Conservation (phyloP, 2,113 vertebrate genomes). For the Centrocercus urophasianus region DNA sequence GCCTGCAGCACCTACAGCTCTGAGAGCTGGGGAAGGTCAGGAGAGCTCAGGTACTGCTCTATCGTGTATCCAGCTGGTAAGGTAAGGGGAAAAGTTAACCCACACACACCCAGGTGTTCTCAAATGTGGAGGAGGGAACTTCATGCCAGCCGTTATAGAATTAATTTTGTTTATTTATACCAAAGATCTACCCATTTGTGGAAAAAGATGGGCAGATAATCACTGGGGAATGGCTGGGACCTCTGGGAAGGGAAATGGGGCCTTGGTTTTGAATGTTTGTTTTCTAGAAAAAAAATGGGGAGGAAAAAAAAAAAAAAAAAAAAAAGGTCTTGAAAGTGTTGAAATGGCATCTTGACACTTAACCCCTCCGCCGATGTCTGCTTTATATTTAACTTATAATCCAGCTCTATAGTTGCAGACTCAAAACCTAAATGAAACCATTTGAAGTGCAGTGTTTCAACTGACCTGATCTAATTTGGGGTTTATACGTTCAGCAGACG, state of each 20-base stretch:
- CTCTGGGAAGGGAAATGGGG: neutral
- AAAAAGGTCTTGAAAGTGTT: conserved; percentile 26
- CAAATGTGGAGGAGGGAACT: neutral
- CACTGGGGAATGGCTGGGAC: neutral
- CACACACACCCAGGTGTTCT: neutral
- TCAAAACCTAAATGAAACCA: conserved; percentile 41
- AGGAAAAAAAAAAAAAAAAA: neutral
- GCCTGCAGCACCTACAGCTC: neutral
- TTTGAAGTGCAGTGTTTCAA: conserved; percentile 59
- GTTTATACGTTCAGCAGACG: conserved; percentile 61
- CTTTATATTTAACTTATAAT: conserved; percentile 52
- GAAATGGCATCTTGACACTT: conserved; percentile 56
- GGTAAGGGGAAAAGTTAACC: neutral
- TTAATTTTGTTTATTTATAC: neutral
- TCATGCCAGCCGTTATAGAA: neutral
- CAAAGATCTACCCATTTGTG: neutral
- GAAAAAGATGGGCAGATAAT: neutral
- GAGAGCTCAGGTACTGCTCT: neutral
- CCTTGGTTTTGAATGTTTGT: neutral
- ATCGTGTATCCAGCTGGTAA: neutral
- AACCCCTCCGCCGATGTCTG: conserved; percentile 20
- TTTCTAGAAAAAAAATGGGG: neutral
- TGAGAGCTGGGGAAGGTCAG: neutral
- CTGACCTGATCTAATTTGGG: conserved; percentile 67
- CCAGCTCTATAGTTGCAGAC: conserved; percentile 18